Evolutionary conservation across 1,140 invertebrate species (phyloP), one percentile per base, ranked within the genome.

Genomic region (Liolophura sinensis): DNA sequence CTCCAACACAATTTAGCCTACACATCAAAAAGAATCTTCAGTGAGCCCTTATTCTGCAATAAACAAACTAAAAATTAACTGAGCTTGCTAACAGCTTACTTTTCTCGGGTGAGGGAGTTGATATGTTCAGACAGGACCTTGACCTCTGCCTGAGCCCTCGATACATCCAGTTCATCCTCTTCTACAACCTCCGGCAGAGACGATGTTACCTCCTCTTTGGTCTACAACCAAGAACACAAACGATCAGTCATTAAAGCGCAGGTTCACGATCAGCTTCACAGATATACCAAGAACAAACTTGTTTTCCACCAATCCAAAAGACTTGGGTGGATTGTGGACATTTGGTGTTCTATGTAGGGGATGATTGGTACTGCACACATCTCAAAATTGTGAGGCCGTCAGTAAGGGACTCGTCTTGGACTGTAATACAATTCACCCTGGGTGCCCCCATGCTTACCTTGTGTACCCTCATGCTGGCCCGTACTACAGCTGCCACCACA

Each of bases 31-130:
- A n/a, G n/a, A n/a, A n/a, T n/a, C n/a, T n/a, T n/a, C n/a, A n/a
- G n/a, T n/a, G n/a, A n/a, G n/a, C n/a, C n/a, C n/a, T n/a, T n/a
- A n/a, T n/a, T n/a, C n/a, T n/a, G n/a, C n/a, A n/a, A n/a, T n/a
- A n/a, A n/a, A n/a, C n/a, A n/a, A 18, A 18, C n/a, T 51, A 24
- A 64, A 5, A 16, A 12, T 61, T 55, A 55, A 0, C 20, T 46
- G 15, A 54, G 40, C n/a, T 65, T 68, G 18, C 15, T 56, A 51
- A 54, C 24, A 18, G 31, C 75, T 40, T 73, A 85, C 84, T 83
- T 85, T 75, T 85, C 84, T 62, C 82, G 78, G 60, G 78, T 75
- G n/a, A 85, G 74, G 47, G 75, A 74, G 14, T 78, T 64, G n/a
- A 85, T 81, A 63, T 85, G 83, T 52, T 77, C 76, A 27, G 75